phyloP scores from a whole-genome alignment of 2,797 vertebrate species.

The Gouania willdenowi region DNA sequence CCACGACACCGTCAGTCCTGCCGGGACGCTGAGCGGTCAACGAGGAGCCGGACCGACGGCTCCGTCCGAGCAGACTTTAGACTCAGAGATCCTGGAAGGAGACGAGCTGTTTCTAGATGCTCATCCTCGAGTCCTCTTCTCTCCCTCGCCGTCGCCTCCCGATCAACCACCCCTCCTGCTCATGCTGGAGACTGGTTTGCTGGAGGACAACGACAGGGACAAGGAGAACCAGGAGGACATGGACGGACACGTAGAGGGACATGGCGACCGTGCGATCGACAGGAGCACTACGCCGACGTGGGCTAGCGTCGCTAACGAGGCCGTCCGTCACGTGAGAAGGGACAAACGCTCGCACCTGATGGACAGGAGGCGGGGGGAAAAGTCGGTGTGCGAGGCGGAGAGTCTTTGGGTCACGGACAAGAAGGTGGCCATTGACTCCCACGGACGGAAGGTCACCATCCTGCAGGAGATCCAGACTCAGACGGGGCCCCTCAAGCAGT shows the following conservation, averaged over 20 bases:
- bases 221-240: slow-evolving; percentile 37
- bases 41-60: slow-evolving; percentile 16
- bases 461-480: slow-evolving; percentile 82
- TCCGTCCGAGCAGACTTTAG: slow-evolving; percentile 12
- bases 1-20: slow-evolving; percentile 3
- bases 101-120: slow-evolving; percentile 72
- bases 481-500: slow-evolving; percentile 82
- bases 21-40: slow-evolving; percentile 4
- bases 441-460: slow-evolving; percentile 76
- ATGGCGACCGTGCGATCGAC: slow-evolving; percentile 60
- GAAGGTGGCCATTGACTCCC: slow-evolving; percentile 73
- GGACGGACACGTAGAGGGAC: slow-evolving; percentile 45
- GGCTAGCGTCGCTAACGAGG: not conserved
- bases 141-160: slow-evolving; percentile 65
- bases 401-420: slow-evolving; percentile 83
- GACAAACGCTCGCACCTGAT: slow-evolving; percentile 51
- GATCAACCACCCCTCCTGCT: slow-evolving; percentile 70
- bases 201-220: slow-evolving; percentile 50
- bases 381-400: slow-evolving; percentile 81
- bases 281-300: slow-evolving; percentile 26
- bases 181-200: slow-evolving; percentile 67
- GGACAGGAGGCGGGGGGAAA: slow-evolving; percentile 67
- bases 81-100: slow-evolving; percentile 44
- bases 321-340: slow-evolving; percentile 22
- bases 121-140: slow-evolving; percentile 77